Evolutionary conservation across 1,140 invertebrate genomes (phyloP), one percentile per base, ranked within the genome.

Genomic region (Pseudomyrmex dendroicus): DNA sequence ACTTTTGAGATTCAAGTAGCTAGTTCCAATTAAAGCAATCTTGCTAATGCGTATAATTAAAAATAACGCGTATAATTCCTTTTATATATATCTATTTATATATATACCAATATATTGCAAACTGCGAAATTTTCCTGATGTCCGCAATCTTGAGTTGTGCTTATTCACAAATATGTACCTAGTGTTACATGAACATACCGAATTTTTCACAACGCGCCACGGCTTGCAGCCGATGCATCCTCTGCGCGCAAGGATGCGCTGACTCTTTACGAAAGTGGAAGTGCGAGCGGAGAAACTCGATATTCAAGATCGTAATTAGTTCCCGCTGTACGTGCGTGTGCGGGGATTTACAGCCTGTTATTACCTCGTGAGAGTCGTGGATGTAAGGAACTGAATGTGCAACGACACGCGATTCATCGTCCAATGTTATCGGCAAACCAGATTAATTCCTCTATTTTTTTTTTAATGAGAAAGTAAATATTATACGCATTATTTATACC

Each of bases 301-400:
- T 82, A 73, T 67, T 80, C 83, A 7, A 59, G 12, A 85, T 77
- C 70, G 59, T 70, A 59, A 72, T 77, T 84, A 50, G 59, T 66
- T 61, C 44, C 20, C 13, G 5, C 8, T 10, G 3, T 74, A 62
- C 10, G 9, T 35, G 15, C 15, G 22, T 17, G 4, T 52, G 20
- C 13, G n/a, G 10, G 10, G 22, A 64, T 76, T 76, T 64, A 76
- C 22, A 76, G 52, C 59, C 12, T 64, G 73, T 76, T 63, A 63
- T 64, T 54, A 64, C 48, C 15, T 64, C 22, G 59, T 12, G 46
- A 73, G 57, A 62, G 20, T 1, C 72, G 15, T 73, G 57, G 13
- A 22, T 62, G 44, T 48, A 74, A n/a, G 48, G 52, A 64, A 76
- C 59, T 76, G 46, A 76, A 44, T 74, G 15, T 64, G 48, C 59